Evolutionary conservation across 2,797 vertebrate genomes (phyloP).

Genomic region (Onychomys arenicola): DNA sequence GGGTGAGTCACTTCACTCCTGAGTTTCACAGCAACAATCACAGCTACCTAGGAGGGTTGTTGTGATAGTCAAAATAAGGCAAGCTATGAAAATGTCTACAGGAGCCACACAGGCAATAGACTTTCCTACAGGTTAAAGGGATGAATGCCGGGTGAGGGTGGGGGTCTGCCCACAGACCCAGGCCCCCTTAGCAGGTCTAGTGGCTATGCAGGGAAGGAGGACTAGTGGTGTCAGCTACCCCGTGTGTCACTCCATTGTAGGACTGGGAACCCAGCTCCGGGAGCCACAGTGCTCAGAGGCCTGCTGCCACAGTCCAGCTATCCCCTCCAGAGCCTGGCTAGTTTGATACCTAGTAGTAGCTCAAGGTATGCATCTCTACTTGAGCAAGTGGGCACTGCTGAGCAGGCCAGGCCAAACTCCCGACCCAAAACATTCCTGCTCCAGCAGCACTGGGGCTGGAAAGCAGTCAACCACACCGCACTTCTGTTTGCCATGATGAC

Average conservation of each 20-base stretch:
- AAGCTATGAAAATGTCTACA: background rate
- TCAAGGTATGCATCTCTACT: too few species aligned
- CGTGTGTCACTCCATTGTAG: background rate
- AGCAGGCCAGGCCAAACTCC: background rate
- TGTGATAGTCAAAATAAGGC: background rate
- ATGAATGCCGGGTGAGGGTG: too few species aligned
- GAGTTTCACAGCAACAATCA: background rate
- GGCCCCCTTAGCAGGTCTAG: background rate
- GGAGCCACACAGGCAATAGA: background rate
- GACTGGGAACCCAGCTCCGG: background rate
- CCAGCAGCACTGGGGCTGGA: background rate
- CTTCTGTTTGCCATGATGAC: background rate
- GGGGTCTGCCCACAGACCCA: background rate
- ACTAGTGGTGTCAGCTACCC: background rate
- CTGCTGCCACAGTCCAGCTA: background rate
- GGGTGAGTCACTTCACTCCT: slow-evolving; percentile 8
- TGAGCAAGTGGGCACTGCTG: background rate
- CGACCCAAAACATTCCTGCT: background rate
- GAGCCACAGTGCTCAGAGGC: background rate
- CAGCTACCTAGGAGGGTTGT: background rate
- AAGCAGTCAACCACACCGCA: background rate
- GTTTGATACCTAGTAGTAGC: background rate
- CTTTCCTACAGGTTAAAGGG: background rate
- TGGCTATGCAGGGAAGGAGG: background rate
- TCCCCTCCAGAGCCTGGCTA: background rate